Conservation (phyloP, 2,797 vertebrate species). For the Enteromius thamalakanensis region DNA sequence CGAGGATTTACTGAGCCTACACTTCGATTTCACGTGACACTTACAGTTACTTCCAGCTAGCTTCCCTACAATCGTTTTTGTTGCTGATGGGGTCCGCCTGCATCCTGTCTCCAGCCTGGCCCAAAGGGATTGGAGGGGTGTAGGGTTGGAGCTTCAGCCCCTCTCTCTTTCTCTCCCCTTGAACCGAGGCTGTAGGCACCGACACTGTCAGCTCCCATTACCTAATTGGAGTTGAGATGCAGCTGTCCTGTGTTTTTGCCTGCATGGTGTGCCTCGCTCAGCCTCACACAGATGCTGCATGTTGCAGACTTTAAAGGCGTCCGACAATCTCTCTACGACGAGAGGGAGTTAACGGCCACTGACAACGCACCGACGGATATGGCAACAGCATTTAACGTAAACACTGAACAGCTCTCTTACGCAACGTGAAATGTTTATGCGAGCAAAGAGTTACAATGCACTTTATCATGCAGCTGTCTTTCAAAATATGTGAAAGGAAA, state of each 20-base stretch:
- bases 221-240: slow-evolving; percentile 82
- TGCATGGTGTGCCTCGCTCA: slow-evolving; percentile 64
- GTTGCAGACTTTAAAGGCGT: slow-evolving; percentile 33
- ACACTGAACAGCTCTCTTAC: slow-evolving; percentile 18
- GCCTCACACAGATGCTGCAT: slow-evolving; percentile 44
- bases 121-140: slow-evolving; percentile 28
- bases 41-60: slow-evolving; percentile 3
- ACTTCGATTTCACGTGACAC: slow-evolving; percentile 2
- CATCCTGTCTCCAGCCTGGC: slow-evolving; percentile 21
- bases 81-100: slow-evolving; percentile 29
- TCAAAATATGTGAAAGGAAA: slow-evolving; percentile 29
- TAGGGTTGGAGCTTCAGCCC: slow-evolving; percentile 5
- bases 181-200: slow-evolving; percentile 63
- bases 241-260: slow-evolving; percentile 73
- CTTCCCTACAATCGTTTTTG: slow-evolving; percentile 34
- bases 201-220: slow-evolving; percentile 79
- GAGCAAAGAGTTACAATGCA: neutral
- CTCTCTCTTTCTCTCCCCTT: slow-evolving; percentile 42
- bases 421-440: slow-evolving; percentile 25
- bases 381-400: slow-evolving; percentile 22
- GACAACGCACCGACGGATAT: slow-evolving; percentile 25
- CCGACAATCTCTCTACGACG: slow-evolving; percentile 25
- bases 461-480: slow-evolving; percentile 30
- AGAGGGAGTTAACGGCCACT: slow-evolving; percentile 28
- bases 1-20: slow-evolving; percentile 34